A percentile compares a stretch with the other conserved stretches of the same genome.
Conservation (phyloP, 2,113 vertebrate genomes). For the Anguilla japonica region DNA sequence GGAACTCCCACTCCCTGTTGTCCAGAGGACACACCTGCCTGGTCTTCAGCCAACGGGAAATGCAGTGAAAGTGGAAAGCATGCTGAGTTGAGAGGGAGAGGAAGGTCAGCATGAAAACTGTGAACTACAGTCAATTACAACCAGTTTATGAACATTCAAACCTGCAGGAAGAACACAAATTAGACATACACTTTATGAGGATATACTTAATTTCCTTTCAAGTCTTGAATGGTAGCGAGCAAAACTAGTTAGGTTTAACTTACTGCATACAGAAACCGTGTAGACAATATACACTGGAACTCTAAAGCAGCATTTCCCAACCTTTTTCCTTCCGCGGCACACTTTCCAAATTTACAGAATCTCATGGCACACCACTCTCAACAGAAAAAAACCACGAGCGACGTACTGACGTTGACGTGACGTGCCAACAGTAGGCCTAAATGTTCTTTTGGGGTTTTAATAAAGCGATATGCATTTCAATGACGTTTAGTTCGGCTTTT, state of each 20-base stretch:
- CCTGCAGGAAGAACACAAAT: neutral
- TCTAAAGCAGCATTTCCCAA: too few species aligned
- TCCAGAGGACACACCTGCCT: conserved; percentile 97
- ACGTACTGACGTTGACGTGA: too few species aligned
- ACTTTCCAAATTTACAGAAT: too few species aligned
- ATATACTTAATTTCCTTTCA: neutral
- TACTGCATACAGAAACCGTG: too few species aligned
- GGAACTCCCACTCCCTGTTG: conserved; percentile 99
- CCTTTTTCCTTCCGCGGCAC: too few species aligned
- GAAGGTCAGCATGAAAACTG: neutral
- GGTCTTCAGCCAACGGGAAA: conserved; percentile 98
- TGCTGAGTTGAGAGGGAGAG: conserved; percentile 73
- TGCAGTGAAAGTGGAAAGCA: conserved; percentile 98
- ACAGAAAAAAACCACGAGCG: too few species aligned
- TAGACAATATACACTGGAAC: too few species aligned
- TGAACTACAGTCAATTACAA: neutral
- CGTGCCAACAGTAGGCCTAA: too few species aligned
- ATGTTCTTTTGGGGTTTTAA: too few species aligned
- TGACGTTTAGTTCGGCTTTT: too few species aligned
- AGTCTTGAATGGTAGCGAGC: neutral
- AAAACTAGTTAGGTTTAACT: neutral
- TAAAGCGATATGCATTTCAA: too few species aligned
- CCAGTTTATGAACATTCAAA: neutral
- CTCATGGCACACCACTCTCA: too few species aligned
- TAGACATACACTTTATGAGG: neutral